phyloP scores from a whole-genome alignment of 2,888 invertebrate genomes.

The Labia minor region DNA sequence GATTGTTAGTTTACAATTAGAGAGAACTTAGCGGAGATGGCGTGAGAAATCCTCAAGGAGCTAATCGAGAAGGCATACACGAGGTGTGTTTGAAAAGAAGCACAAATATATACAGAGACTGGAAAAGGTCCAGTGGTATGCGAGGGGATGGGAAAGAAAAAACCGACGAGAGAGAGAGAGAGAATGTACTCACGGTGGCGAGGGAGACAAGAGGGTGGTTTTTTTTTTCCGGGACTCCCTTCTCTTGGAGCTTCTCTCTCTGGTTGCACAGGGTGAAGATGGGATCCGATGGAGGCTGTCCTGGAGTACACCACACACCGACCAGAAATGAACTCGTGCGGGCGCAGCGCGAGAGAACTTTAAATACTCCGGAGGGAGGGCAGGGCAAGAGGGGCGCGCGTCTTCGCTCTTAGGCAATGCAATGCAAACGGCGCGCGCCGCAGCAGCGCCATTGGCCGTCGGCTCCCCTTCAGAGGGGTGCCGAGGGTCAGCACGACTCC shows the following conservation, averaged over 20 bases:
- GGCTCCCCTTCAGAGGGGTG: neutral
- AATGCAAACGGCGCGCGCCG: neutral
- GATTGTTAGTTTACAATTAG: no score
- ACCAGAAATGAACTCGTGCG: slow-evolving; percentile 13
- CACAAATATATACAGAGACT: no score
- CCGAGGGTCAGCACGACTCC: neutral
- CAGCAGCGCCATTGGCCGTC: neutral
- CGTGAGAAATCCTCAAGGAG: no score
- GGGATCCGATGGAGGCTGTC: neutral
- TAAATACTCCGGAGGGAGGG: neutral
- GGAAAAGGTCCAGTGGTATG: neutral
- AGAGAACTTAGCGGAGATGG: no score
- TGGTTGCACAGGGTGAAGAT: neutral
- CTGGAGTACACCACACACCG: slow-evolving; percentile 8
- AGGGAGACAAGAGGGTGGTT: neutral
- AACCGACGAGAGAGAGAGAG: neutral
- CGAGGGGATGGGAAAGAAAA: neutral
- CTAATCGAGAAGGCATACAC: no score
- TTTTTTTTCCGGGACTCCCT: no score
- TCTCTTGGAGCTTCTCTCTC: neutral
- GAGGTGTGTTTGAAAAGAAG: no score
- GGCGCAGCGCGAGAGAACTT: neutral
- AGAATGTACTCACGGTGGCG: neutral
- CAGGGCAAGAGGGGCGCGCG: neutral
- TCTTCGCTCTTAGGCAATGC: neutral